phyloP scores from a whole-genome alignment of 2,113 vertebrate species.

The Fregata magnificens region DNA sequence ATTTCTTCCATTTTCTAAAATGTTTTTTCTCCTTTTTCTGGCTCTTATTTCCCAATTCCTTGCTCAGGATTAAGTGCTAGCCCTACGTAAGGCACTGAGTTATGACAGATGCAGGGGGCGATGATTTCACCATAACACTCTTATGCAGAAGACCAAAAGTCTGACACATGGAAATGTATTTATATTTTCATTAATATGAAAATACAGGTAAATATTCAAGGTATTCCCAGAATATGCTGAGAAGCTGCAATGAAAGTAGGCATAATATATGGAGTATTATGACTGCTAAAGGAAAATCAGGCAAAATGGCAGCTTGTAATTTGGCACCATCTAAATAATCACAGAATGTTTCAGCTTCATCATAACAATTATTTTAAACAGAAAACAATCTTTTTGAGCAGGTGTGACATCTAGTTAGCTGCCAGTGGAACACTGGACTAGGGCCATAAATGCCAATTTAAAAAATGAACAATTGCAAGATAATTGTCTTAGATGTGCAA shows the following conservation, averaged over 20 bases:
- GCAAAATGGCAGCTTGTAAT: background rate
- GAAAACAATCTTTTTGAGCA: background rate
- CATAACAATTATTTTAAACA: background rate
- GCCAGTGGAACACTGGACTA: background rate
- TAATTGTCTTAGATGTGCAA: background rate
- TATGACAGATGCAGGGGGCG: background rate
- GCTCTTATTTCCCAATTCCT: background rate
- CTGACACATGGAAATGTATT: background rate
- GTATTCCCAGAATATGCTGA: background rate
- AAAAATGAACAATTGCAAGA: background rate
- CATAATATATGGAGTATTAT: background rate
- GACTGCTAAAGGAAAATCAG: background rate
- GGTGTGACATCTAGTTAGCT: background rate
- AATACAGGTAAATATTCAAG: background rate
- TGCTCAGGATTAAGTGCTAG: background rate
- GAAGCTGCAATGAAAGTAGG: background rate
- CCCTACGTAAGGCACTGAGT: background rate
- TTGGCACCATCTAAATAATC: background rate
- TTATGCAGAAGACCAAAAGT: background rate
- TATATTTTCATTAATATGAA: background rate
- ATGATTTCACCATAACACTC: background rate
- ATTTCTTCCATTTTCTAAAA: background rate
- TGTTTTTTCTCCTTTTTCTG: background rate
- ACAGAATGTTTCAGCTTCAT: background rate
- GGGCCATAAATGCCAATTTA: background rate